Evolutionary conservation across 2,113 vertebrate species (phyloP).

Genomic region (Pedetes capensis): DNA sequence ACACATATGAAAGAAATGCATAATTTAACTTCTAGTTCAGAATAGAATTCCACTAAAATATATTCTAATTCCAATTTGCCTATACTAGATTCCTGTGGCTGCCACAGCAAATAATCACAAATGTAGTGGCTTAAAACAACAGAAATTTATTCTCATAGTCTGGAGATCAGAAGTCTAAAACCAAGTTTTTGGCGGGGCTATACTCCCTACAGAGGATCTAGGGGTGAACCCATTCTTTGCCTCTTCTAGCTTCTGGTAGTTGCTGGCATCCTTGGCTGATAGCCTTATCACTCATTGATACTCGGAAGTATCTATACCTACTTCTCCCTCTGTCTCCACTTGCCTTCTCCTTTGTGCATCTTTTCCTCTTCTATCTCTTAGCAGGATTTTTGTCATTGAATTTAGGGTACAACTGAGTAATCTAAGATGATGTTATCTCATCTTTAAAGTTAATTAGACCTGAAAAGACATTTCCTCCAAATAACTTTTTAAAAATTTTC

Average conservation of each 20-base stretch:
- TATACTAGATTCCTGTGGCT: neutral
- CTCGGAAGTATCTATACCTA: too few species aligned
- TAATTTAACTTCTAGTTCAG: neutral
- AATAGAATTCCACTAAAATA: neutral
- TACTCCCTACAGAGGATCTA: neutral
- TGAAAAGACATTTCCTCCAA: conserved; percentile 18
- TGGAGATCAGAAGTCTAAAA: neutral
- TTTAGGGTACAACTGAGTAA: neutral
- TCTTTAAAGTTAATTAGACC: neutral
- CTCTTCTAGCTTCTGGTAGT: neutral
- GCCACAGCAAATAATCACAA: neutral
- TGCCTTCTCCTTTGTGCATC: neutral
- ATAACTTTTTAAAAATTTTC: too few species aligned
- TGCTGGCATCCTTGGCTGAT: neutral
- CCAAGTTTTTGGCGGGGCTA: neutral
- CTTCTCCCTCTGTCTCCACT: neutral
- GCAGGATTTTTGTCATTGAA: neutral
- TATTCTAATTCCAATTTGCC: neutral
- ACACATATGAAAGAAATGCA: neutral
- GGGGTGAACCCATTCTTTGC: neutral
- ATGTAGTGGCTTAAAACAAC: neutral
- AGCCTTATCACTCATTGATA: neutral
- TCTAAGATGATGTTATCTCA: neutral
- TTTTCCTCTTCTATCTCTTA: neutral
- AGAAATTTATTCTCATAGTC: neutral